Evolutionary conservation across 2,888 invertebrate genomes (phyloP), one percentile per base, ranked within the genome.

Genomic region (Machimus atricapillus): DNA sequence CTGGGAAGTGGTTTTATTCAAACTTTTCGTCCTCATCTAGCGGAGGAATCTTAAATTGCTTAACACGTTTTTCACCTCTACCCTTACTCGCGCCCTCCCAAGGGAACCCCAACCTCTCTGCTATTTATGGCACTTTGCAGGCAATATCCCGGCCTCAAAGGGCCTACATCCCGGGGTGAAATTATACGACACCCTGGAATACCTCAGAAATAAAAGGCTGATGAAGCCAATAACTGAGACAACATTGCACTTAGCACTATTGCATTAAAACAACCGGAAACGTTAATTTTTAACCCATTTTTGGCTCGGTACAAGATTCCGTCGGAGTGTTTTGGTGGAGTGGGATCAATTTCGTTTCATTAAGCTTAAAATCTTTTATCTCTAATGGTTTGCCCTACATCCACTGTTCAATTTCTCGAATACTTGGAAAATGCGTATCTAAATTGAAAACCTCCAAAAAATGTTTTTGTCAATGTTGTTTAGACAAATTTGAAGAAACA

Each of bases 41-140:
- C 46, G 14, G 34, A 12, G 79, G 79, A 79, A 79, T 52, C 79
- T 46, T 31, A 46, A 79, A 79, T 31, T 79, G 79, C 79, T 52
- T 79, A 79, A 79, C 52, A 79, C 79, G 79, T 79, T 79, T 79
- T 79, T 46, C 23, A 79, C 79, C 79, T 82, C 34, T 76, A 16
- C 27, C 34, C 27, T 37, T n/a, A 3, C 23, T 40, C 14, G 74
- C 76, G 7, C 19, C 19, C 19, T n/a, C 40, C 37, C 19, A 34
- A 27, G 31, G 37, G 9, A 34, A 66, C 12, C 27, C n/a, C 43
- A 46, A 14, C 58, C 58, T 37, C 8, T 19, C 66, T 66, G 34
- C 66, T 79, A 79, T 82, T 82, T 82, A 82, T 82, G 58, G 37
- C 58, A 82, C 82, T 82, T 82, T 82, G 0, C 82, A 82, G 82